Conservation (phyloP, 2,888 invertebrate genomes). For the Macaria liturata region DNA sequence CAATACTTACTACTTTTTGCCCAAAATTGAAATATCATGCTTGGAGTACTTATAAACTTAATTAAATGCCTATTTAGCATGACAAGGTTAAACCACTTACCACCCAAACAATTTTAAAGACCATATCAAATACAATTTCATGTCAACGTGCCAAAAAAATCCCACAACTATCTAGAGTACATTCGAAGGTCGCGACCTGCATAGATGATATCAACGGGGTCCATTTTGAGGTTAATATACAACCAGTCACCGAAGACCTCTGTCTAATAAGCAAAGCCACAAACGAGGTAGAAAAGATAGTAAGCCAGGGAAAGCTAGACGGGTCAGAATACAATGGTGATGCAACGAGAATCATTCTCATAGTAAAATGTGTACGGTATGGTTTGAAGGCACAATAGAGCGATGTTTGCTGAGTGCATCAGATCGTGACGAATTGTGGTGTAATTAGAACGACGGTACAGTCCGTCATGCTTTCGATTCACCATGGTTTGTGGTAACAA, state of each 20-base stretch:
- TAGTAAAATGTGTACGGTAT: constrained; percentile 31
- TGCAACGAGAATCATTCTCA: constrained; percentile 56
- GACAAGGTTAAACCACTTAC: constrained; percentile 13
- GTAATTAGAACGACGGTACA: constrained; percentile 43
- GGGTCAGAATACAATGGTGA: constrained; percentile 47
- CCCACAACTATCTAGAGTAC: constrained; percentile 59
- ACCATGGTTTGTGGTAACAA: constrained; percentile 31
- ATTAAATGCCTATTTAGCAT: constrained; percentile 1
- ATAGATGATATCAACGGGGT: constrained; percentile 63
- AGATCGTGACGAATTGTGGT: constrained; percentile 52
- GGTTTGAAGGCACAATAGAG: constrained; percentile 25
- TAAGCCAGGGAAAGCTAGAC: constrained; percentile 33
- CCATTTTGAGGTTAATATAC: constrained; percentile 46
- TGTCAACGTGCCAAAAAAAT: constrained; percentile 41
- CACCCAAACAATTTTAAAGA: constrained; percentile 38
- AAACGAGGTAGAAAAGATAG: constrained; percentile 20
- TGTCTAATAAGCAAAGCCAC: constrained; percentile 26
- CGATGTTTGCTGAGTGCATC: constrained; percentile 42
- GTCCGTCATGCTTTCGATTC: constrained; percentile 37
- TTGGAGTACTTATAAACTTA: not conserved
- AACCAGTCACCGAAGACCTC: constrained; percentile 45
- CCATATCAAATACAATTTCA: constrained; percentile 56
- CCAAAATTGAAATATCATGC: no score
- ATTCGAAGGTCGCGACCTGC: constrained; percentile 63
- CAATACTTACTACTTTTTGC: no score